Evolutionary conservation across 2,797 vertebrate species (phyloP), one percentile per base, ranked within the genome.

Genomic region (Sternotherus odoratus): DNA sequence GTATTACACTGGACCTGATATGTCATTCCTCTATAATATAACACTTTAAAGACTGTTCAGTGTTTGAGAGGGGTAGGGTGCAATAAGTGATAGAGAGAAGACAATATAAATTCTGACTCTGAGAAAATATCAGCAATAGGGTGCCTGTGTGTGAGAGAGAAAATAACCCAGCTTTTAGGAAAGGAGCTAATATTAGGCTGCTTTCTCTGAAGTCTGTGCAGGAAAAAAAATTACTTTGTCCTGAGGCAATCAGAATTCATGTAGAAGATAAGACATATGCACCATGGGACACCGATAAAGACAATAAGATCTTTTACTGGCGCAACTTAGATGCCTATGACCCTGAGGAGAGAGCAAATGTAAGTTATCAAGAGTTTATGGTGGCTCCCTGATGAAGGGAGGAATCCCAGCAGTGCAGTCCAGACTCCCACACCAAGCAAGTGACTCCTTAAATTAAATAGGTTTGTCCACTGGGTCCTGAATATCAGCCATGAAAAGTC

Each of bases 111-210:
- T 33, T 56, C 36, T 16, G 23, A 24, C 94, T 23, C 84, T 50
- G 83, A 77, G 80, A 46, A 57, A 30, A 88, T 81, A 24, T 36
- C 1, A n/a, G 43, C 33, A 11, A 82, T 82, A 30, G 56, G 12
- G 28, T 57, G 5, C 56, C 28, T 49, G 23, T 13, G 1, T 0
- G 5, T 1, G 2, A 15, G 33, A 82, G 19, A 90, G 72, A 57
- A 57, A 57, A 57, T n/a, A 85, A 5, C 23, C 39, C 36, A 72
- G 26, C 46, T 87, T 49, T 63, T 75, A 0, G 7, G 56, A 24
- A 50, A 60, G n/a, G 28, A 80, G 9, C 0, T 7, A 1, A 0
- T 21, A 15, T 24, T 53, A 53, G 23, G 53, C 23, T 53, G 53
- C 53, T 53, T 53, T 53, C 53, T 53, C 23, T 53, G 60, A 85